Evolutionary conservation across 2,113 vertebrate genomes (phyloP), one percentile per base, ranked within the genome.

Genomic region (Carassius gibelio): DNA sequence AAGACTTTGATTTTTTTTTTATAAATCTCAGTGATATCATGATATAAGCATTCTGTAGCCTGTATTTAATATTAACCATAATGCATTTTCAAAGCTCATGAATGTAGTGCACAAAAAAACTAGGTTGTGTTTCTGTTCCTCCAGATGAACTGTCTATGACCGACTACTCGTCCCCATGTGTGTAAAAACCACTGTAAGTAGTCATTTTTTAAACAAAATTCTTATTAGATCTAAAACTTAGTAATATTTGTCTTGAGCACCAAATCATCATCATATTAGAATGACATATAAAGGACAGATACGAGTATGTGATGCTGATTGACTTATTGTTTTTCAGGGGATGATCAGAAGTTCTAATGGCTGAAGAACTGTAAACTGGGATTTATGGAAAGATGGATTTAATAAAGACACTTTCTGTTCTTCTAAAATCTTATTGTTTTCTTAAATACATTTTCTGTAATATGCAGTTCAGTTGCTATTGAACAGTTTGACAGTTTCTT

Each of bases 131-230:
- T 76, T 78, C 23, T 85, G 5, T 79, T 4, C 84, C 36, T 8
- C 2, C 88, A 95, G 94, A 91, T 81, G 94, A 95, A 3, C 81
- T 87, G 19, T 92, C 92, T 0, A 86, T 89, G 17, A 87, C 88
- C 1, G 90, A 93, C 3, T 95, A 95, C 90, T 91, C 69, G 1
- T 93, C 90, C 38, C 81, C 92, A 9, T 95, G 94, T 85, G 89
- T 86, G 3, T 66, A 30, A 48, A 50, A 0, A 48, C 8, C 19
- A 11, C 34, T 3, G 79, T 66, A 50, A 66, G 61, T 66, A 34
- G 30, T 68, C 10, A 14, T 14, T 50, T 52, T 48, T 50, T 50
- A 13, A 50, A 48, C 45, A 45, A 8, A 50, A 50, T 13, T 50
- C 13, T 1, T 30, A 30, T 30, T 30, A 30, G 30, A 50, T 30